phyloP scores from a whole-genome alignment of 1,140 invertebrate genomes.

The Eriosoma lanigerum region DNA sequence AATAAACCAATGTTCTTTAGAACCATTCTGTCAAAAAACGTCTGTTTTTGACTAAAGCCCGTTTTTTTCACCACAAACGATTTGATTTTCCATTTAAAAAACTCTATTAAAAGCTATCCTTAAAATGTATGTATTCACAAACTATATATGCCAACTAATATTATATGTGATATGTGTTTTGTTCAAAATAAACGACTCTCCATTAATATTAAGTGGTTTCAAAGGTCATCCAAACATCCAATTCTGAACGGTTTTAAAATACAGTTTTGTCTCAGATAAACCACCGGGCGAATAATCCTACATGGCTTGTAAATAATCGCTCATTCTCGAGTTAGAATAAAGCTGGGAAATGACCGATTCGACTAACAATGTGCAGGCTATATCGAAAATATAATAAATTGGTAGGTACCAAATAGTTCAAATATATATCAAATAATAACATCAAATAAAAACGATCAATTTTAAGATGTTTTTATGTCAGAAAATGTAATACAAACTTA shows the following conservation, averaged over 20 bases:
- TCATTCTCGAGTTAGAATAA: neutral
- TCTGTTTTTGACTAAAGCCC: neutral
- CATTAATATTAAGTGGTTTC: neutral
- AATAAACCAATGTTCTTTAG: constrained; percentile 1
- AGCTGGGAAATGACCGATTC: too few species aligned
- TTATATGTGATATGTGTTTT: neutral
- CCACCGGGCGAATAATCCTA: neutral
- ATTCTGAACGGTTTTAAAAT: neutral
- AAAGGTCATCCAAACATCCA: too few species aligned
- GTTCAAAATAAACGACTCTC: neutral
- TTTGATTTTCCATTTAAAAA: neutral
- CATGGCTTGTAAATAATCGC: neutral
- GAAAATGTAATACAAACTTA: too few species aligned
- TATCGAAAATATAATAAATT: too few species aligned
- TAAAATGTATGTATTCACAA: neutral
- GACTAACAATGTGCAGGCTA: too few species aligned
- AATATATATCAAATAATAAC: too few species aligned
- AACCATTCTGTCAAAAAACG: neutral
- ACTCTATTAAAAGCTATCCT: neutral
- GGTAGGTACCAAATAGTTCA: too few species aligned
- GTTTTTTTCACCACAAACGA: neutral
- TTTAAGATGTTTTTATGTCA: too few species aligned
- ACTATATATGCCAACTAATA: neutral
- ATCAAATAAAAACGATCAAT: too few species aligned
- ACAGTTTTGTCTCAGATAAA: neutral